Conservation (phyloP, 2,113 vertebrate genomes). For the Eira barbara region DNA sequence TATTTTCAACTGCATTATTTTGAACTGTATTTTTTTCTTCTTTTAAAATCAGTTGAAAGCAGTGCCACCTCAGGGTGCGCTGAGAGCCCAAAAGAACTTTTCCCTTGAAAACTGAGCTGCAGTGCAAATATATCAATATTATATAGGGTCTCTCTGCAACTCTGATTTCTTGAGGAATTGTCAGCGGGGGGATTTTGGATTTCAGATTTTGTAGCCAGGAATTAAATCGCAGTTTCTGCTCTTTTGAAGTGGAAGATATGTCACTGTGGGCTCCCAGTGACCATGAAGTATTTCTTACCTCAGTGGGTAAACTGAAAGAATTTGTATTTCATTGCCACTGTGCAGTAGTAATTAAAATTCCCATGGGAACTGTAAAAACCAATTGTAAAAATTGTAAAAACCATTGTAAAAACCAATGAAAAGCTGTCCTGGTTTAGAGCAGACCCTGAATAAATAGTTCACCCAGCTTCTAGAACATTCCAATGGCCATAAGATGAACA, state of each 20-base stretch:
- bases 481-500: accelerated
- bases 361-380: background rate
- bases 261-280: accelerated
- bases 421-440: background rate
- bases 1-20: background rate
- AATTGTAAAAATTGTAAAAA: background rate
- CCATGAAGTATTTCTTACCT: background rate
- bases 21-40: background rate
- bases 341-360: background rate
- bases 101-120: background rate
- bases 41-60: background rate
- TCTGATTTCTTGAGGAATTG: background rate
- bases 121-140: background rate
- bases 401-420: background rate
- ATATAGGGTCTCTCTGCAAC: background rate
- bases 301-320: background rate
- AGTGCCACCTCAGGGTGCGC: background rate
- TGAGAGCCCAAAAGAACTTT: background rate
- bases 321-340: background rate
- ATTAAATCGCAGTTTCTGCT: background rate
- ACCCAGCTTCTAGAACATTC: background rate
- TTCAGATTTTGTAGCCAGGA: background rate
- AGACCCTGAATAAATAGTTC: background rate
- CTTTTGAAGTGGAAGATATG: background rate
- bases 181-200: background rate